Percentiles rank a stretch among this genome's conserved stretches.
Evolutionary conservation across 2,888 invertebrate genomes (phyloP).

Genomic region (Laothoe populi): DNA sequence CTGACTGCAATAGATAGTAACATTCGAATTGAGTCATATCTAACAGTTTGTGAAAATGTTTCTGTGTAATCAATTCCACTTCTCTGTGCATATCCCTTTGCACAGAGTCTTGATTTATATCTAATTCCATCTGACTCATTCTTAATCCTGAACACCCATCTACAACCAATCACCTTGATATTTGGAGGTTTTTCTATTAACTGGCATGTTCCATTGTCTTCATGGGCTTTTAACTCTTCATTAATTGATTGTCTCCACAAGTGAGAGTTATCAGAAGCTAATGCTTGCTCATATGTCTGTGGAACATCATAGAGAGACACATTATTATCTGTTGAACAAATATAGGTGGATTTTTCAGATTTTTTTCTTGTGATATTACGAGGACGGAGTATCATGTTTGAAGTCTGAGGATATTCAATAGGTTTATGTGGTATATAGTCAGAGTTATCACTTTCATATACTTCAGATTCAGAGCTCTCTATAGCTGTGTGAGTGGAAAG

Average conservation of each 20-base stretch:
- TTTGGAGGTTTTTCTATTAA: not conserved
- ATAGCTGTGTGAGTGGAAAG: no score
- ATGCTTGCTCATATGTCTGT: not conserved
- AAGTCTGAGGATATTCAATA: no score
- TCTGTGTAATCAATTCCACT: slow-evolving; percentile 20
- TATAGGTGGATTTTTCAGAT: not conserved
- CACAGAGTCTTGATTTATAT: slow-evolving; percentile 25
- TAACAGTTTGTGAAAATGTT: slow-evolving; percentile 16
- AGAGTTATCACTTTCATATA: no score
- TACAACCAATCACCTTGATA: not conserved
- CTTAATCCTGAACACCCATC: slow-evolving; percentile 18
- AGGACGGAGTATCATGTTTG: no score
- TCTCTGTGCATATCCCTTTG: slow-evolving; percentile 28
- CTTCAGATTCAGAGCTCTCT: no score
- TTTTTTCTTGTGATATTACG: no score
- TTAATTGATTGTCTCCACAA: not conserved
- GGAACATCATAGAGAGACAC: not conserved
- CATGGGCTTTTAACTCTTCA: not conserved
- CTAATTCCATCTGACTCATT: not conserved
- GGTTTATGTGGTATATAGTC: no score
- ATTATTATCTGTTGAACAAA: not conserved
- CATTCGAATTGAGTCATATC: slow-evolving; percentile 7
- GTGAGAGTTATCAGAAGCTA: not conserved
- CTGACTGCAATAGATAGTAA: slow-evolving; percentile 8
- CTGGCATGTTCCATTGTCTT: not conserved